Evolutionary conservation across 1,140 invertebrate species (phyloP).

Genomic region (Papilio machaon): DNA sequence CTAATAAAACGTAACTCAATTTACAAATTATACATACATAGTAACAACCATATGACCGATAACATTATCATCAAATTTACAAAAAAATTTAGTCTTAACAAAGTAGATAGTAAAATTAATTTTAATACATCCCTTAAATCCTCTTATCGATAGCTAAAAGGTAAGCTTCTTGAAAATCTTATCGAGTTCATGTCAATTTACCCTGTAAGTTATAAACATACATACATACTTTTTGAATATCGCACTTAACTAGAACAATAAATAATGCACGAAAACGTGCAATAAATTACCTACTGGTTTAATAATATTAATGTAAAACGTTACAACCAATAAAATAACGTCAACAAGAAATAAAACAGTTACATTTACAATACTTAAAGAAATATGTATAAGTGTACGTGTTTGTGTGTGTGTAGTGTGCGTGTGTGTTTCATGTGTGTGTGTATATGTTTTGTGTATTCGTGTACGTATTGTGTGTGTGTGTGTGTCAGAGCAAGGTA

Average conservation of each 20-base stretch:
- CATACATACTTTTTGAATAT: conserved; percentile 55
- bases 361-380: conserved; percentile 30
- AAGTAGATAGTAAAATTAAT: conserved; percentile 36
- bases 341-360: conserved; percentile 33
- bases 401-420: conserved; percentile 17
- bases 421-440: not conserved
- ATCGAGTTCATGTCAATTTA: conserved; percentile 62
- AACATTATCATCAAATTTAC: conserved; percentile 13
- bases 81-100: conserved; percentile 27
- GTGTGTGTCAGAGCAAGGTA: conserved; percentile 47
- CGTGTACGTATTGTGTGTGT: conserved; percentile 36
- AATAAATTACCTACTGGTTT: conserved; percentile 64
- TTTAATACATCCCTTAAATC: conserved; percentile 34
- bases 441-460: conserved; percentile 31
- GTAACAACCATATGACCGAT: conserved; percentile 27
- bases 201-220: conserved; percentile 74
- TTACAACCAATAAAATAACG: conserved; percentile 58
- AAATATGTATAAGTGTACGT: not conserved
- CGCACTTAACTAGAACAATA: conserved; percentile 71
- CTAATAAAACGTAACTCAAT: conserved; percentile 17
- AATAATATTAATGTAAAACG: conserved; percentile 65
- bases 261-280: conserved; percentile 75
- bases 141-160: conserved; percentile 44
- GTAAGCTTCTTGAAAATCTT: conserved; percentile 45
- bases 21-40: conserved; percentile 28